Evolutionary conservation across 2,113 vertebrate genomes (phyloP), one percentile per base, ranked within the genome.

Genomic region (Protobothrops mucrosquamatus): DNA sequence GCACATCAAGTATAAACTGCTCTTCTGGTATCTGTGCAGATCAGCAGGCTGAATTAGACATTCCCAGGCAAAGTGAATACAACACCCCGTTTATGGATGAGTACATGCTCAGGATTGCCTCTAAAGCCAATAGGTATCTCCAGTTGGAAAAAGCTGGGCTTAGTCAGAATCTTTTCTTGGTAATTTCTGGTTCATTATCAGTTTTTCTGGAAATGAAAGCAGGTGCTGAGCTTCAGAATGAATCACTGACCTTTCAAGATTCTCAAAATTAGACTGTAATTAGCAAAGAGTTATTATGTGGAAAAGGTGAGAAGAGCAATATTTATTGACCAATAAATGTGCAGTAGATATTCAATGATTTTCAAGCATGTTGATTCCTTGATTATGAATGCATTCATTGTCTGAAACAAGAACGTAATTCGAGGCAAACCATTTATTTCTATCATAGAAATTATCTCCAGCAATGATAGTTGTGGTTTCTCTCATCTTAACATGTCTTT

Each of bases 11-110:
- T 81, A 24, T 20, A 23, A 6, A 24, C 34, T 92, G 29, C 11
- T 18, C 34, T 89, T 89, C 6, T 39, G 0, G 0, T 91, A 56
- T 39, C 59, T 93, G 46, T 20, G 11, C 6, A 3, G 22, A 22
- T 10, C 26, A 51, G 89, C 10, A 2, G 4, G 8, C 51, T 94
- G 88, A 90, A 87, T 90, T 52, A 86, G 26, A 15, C 26, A 9
- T 92, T 89, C 61, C 0, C 6, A 88, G 69, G 23, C 51, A 7
- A n/a, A 12, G 22, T 91, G 88, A 92, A 23, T 14, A 4, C 93
- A 1, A 22, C 0, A 0, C 29, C 48, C 64, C 0, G 2, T 56
- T 51, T 46, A 3, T 23, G 22, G 54, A 46, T 18, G 20, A 88
- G 4, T 0, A 0, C 0, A 10, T 34, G 57, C 20, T 56, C 43